A percentile compares a stretch with the other conserved stretches of the same genome.
phyloP scores from a whole-genome alignment of 2,113 vertebrate genomes.

The Erythrolamprus reginae region DNA sequence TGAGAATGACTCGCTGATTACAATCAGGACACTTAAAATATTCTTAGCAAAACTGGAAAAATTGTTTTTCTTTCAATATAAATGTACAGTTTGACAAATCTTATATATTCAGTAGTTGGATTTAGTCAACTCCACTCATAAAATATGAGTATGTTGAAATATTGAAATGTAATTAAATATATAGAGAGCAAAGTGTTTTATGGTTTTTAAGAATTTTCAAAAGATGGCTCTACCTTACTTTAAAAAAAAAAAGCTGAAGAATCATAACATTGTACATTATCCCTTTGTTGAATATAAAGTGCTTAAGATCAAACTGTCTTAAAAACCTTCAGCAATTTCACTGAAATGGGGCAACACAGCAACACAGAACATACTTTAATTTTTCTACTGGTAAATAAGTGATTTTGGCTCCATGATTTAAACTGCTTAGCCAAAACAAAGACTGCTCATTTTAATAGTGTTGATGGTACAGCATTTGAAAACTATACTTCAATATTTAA shows the following conservation, averaged over 20 bases:
- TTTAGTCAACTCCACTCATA: background rate
- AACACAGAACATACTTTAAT: conserved; percentile 29
- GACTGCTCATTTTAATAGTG: background rate
- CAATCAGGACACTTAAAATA: background rate
- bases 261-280: background rate
- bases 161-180: background rate
- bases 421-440: conserved; percentile 1
- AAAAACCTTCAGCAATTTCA: conserved; percentile 46
- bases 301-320: conserved; percentile 30
- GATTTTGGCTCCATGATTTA: conserved; percentile 3
- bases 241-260: conserved; percentile 5
- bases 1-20: background rate
- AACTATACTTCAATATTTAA: background rate
- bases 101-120: background rate
- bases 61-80: background rate
- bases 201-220: background rate
- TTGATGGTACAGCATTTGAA: background rate
- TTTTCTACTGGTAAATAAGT: conserved; percentile 46
- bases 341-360: conserved; percentile 38
- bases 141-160: background rate
- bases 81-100: background rate
- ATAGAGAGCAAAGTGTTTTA: background rate
- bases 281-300: conserved; percentile 4
- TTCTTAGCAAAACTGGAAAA: background rate
- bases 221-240: background rate